Evolutionary conservation across 2,888 invertebrate genomes (phyloP).

Genomic region (Magallana nippona): DNA sequence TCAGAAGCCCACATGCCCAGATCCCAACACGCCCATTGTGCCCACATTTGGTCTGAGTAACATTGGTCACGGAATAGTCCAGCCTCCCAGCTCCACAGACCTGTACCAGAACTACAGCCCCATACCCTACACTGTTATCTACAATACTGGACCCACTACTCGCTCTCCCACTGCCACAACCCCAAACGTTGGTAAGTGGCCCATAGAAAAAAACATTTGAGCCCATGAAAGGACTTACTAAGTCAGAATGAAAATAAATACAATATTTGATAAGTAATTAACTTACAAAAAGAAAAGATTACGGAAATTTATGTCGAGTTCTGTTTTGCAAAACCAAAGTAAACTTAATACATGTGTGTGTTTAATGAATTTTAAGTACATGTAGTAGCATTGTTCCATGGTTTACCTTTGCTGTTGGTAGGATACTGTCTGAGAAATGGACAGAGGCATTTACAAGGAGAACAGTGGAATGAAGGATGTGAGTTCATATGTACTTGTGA

Average conservation of each 20-base stretch:
- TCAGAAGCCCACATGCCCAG: slow-evolving; percentile 65
- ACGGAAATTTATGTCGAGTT: no score
- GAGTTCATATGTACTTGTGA: slow-evolving; percentile 67
- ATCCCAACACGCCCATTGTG: slow-evolving; percentile 60
- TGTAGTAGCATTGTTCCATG: not conserved
- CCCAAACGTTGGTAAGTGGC: not conserved
- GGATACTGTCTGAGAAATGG: slow-evolving; percentile 69
- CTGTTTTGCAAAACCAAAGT: no score
- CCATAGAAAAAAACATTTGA: not conserved
- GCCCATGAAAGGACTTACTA: not conserved
- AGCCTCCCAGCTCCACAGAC: slow-evolving; percentile 60
- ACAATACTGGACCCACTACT: slow-evolving; percentile 45
- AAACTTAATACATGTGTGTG: no score
- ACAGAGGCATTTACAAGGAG: slow-evolving; percentile 60
- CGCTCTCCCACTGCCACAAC: not conserved
- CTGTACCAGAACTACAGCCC: slow-evolving; percentile 60
- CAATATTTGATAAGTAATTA: no score
- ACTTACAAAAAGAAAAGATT: no score
- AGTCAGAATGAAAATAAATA: no score
- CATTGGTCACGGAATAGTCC: slow-evolving; percentile 62
- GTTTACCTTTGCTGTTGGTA: slow-evolving; percentile 39
- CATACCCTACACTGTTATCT: slow-evolving; percentile 52
- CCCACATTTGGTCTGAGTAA: slow-evolving; percentile 63
- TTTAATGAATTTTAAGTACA: no score
- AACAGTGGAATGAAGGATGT: slow-evolving; percentile 71